Base-by-base conservation (phyloP, 1,140 invertebrate genomes). In the Tetranychus cinnabarinus region DNA sequence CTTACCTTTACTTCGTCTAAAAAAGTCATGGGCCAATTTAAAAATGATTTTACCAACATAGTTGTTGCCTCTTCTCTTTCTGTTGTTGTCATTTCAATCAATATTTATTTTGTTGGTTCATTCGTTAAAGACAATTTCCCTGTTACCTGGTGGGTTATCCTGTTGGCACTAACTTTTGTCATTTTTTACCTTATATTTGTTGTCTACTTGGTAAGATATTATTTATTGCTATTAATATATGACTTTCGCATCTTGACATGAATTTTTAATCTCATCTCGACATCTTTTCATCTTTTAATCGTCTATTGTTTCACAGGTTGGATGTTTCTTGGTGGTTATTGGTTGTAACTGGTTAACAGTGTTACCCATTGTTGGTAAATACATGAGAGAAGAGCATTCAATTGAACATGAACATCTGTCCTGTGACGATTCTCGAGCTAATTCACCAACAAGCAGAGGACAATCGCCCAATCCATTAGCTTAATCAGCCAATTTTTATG, bases 101-200 rank as follows among this genome's bases (percentile, higher is more conserved):
- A 65, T 56, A 39, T 65, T 37, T 65, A 56, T 48, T 65, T 65
- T 35, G 64, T 65, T 50, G n/a, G 54, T 2, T 35, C 37, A 31
- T 36, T 63, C 36, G 15, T 60, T n/a, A 60, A 62, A 39, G 60
- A 56, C n/a, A n/a, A 60, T 48, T 35, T 45, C 7, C 6, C 39
- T 36, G 34, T 36, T 34, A 52, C 13, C 4, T 61, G 23, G 23
- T 48, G 58, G 12, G 56, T 61, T 4, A 47, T 61, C 3, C 15
- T 55, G 2, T 12, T 64, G 10, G 10, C 45, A 1, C 8, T 46
- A 15, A 46, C 65, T 45, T 65, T 56, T 56, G 58, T 62, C 1
- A 39, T 61, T 13, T 63, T 39, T 37, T 65, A 65, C 52, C 1
- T 64, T 3, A 59, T 64, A 13, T 64, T 65, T 23, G 37, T 65